phyloP scores from a whole-genome alignment of 2,113 vertebrate genomes.

The Phalacrocorax aristotelis region DNA sequence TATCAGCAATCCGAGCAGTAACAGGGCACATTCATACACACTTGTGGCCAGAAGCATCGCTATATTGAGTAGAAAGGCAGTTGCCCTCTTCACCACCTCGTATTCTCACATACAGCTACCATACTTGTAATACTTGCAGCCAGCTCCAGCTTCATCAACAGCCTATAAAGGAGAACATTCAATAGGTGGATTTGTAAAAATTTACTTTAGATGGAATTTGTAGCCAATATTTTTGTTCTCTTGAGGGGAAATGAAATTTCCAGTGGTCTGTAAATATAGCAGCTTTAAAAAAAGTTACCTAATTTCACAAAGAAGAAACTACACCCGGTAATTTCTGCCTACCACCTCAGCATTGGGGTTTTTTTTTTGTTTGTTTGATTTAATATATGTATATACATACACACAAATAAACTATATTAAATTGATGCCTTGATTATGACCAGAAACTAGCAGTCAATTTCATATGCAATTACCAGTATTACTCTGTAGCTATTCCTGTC shows the following conservation, averaged over 20 bases:
- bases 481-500: not conserved
- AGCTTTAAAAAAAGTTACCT: not conserved
- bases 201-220: not conserved
- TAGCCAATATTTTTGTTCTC: not conserved
- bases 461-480: not conserved
- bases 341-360: not conserved
- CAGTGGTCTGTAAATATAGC: not conserved
- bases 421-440: not conserved
- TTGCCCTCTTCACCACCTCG: not conserved
- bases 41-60: not conserved
- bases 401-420: not conserved
- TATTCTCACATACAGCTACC: not conserved
- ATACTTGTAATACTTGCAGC: not conserved
- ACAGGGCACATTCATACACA: fast-evolving
- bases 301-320: not conserved
- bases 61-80: not conserved
- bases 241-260: not conserved
- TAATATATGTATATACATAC: not conserved
- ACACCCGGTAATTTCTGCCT: not conserved
- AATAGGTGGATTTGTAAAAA: not conserved
- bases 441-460: not conserved
- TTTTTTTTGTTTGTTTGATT: not conserved
- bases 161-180: not conserved
- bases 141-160: not conserved
- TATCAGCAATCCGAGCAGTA: not conserved